Percentiles rank a stretch among this genome's conserved stretches.
phyloP scores from a whole-genome alignment of 2,797 vertebrate species.

The Eulemur albifrons region DNA sequence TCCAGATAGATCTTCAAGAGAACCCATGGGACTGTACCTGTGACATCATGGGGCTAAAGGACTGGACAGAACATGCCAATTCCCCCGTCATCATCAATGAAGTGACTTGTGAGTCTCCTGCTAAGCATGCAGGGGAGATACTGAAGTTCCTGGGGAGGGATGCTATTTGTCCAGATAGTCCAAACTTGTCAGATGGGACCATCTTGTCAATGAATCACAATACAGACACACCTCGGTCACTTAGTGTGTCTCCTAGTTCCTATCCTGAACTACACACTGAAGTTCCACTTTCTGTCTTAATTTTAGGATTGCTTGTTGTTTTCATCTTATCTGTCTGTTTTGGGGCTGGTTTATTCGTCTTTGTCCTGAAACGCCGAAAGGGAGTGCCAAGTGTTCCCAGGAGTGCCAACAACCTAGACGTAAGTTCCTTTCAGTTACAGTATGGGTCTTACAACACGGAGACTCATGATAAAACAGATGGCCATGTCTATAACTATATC shows the following conservation, averaged over 20 bases:
- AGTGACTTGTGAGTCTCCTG: slow-evolving; percentile 96
- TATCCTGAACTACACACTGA: slow-evolving; percentile 92
- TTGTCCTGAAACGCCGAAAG: slow-evolving; percentile 96
- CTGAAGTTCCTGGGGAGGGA: slow-evolving; percentile 95
- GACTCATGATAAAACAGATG: slow-evolving; percentile 91
- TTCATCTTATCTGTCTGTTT: slow-evolving; percentile 98
- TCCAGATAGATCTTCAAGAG: slow-evolving; percentile 98
- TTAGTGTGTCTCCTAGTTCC: slow-evolving; percentile 87
- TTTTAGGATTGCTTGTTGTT: slow-evolving; percentile 96
- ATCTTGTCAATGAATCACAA: slow-evolving; percentile 87
- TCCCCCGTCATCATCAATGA: slow-evolving; percentile 96
- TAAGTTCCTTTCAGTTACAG: slow-evolving; percentile 96
- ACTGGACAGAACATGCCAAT: slow-evolving; percentile 97
- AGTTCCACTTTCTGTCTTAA: slow-evolving; percentile 96
- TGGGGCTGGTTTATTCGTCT: slow-evolving; percentile 96
- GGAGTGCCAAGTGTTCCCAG: slow-evolving; percentile 90
- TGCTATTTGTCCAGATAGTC: slow-evolving; percentile 94
- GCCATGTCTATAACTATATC: slow-evolving; percentile 97
- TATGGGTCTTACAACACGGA: slow-evolving; percentile 94
- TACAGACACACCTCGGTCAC: slow-evolving; percentile 84
- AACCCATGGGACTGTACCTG: slow-evolving; percentile 99
- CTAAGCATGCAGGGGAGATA: slow-evolving; percentile 93
- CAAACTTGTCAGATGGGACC: slow-evolving; percentile 87
- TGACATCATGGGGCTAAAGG: slow-evolving; percentile 94
- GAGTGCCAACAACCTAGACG: slow-evolving; percentile 92